Percentiles rank a stretch among this genome's conserved stretches.
These are phyloP conservation scores for Ornithoptera priamus DNA, from an alignment of 2,888 invertebrate genomes.

Conservation along the genomic window DNA sequence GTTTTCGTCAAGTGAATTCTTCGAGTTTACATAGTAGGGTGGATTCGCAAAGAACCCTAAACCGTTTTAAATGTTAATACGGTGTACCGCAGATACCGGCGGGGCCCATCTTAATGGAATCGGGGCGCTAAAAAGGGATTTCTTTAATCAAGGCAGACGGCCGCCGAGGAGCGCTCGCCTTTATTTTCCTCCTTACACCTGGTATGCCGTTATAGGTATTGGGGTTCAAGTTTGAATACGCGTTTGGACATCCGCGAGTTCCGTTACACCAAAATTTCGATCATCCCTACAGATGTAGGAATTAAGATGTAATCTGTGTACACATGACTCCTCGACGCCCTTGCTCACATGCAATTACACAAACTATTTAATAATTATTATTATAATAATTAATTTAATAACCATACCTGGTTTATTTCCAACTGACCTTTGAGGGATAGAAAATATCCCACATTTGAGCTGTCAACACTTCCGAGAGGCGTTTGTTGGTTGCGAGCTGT, in stretches of 20 bases:
- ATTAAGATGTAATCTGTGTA: too few relatives aligned
- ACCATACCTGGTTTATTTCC: too few relatives aligned
- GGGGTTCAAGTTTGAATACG: background rate
- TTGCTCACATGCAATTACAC: too few relatives aligned
- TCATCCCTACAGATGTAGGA: background rate
- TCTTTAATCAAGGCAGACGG: slow-evolving; percentile 29
- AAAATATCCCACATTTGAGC: too few relatives aligned
- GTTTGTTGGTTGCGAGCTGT: too few relatives aligned
- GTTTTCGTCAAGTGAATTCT: too few relatives aligned
- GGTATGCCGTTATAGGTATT: slow-evolving; percentile 11
- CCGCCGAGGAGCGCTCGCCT: slow-evolving; percentile 6
- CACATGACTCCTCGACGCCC: too few relatives aligned
- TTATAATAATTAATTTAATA: too few relatives aligned
- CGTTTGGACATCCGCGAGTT: background rate
- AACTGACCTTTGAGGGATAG: too few relatives aligned
- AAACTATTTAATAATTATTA: too few relatives aligned
- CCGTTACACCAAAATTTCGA: background rate
- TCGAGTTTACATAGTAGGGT: slow-evolving; percentile 24
- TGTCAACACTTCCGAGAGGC: too few relatives aligned
- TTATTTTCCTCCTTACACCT: slow-evolving; percentile 19
- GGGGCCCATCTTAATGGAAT: slow-evolving; percentile 28
- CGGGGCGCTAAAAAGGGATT: slow-evolving; percentile 28
- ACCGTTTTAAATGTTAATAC: slow-evolving; percentile 29
- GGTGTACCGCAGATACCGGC: slow-evolving; percentile 26
- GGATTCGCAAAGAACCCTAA: slow-evolving; percentile 25